These are phyloP conservation scores for Carlito syrichta DNA, from an alignment of 2,113 vertebrate species.

Conservation along the genomic window DNA sequence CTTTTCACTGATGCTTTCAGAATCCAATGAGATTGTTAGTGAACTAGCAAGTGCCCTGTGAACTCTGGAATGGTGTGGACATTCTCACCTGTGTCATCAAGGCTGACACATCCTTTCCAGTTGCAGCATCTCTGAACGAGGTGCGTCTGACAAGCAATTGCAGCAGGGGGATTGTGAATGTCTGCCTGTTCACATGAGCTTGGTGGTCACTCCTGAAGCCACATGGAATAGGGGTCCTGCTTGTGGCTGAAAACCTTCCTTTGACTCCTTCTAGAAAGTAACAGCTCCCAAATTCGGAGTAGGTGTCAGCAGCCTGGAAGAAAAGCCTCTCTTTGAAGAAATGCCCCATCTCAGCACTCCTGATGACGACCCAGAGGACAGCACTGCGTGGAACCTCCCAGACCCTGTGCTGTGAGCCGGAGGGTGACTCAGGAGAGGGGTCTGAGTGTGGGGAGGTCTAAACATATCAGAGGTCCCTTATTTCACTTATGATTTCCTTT, in stretches of 20 bases:
- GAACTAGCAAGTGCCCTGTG: not conserved
- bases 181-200: not conserved
- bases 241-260: not conserved
- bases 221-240: accelerated
- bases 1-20: not conserved
- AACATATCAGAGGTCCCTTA: no score
- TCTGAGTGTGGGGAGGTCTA: not conserved
- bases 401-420: no score
- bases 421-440: not conserved
- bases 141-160: accelerated
- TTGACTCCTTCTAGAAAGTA: not conserved
- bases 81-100: accelerated
- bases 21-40: not conserved
- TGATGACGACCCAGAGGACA: accelerated
- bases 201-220: not conserved
- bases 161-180: accelerated
- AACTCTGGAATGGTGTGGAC: accelerated
- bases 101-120: accelerated
- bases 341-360: accelerated
- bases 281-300: no score
- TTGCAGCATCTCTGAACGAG: not conserved
- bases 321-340: not conserved
- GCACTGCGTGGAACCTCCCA: not conserved
- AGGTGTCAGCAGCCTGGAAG: not conserved
- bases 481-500: not conserved